Evolutionary conservation across 2,113 vertebrate genomes (phyloP).

Genomic region (Enhydra lutris): DNA sequence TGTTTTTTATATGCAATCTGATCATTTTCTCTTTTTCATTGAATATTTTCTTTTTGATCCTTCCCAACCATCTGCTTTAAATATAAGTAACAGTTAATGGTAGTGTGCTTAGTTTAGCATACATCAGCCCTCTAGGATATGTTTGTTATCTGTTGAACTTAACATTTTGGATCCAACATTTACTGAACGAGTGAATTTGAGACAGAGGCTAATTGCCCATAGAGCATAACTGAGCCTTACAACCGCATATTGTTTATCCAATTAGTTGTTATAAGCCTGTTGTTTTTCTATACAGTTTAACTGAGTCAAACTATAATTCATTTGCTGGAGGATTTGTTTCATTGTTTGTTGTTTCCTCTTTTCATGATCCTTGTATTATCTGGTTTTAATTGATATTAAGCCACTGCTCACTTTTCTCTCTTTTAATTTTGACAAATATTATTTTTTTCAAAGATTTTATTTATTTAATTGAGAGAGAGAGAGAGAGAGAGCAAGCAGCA

Average conservation of each 20-base stretch:
- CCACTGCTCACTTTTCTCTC: background rate
- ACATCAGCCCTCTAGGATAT: background rate
- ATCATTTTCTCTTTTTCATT: constrained; percentile 46
- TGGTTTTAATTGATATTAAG: background rate
- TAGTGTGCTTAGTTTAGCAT: constrained; percentile 25
- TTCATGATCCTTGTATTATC: background rate
- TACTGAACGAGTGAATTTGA: background rate
- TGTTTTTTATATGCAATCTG: background rate
- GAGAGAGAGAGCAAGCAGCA: too few species aligned
- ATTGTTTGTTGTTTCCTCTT: background rate
- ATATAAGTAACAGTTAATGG: constrained; percentile 16
- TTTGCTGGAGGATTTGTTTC: background rate
- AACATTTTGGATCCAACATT: constrained; percentile 8
- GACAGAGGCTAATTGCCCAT: background rate
- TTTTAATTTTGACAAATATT: background rate
- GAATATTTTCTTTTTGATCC: constrained; percentile 24
- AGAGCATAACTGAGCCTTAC: background rate
- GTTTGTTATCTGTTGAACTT: constrained; percentile 36
- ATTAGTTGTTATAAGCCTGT: background rate
- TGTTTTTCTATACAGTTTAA: background rate
- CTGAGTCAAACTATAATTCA: constrained; percentile 31
- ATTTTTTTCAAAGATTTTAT: background rate
- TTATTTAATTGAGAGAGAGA: background rate
- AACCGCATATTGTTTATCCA: background rate
- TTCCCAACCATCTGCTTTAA: constrained; percentile 12